Percentiles rank a stretch among this genome's conserved stretches.
Evolutionary conservation across 2,888 invertebrate species (phyloP).

Genomic region (Monochamus alternatus): DNA sequence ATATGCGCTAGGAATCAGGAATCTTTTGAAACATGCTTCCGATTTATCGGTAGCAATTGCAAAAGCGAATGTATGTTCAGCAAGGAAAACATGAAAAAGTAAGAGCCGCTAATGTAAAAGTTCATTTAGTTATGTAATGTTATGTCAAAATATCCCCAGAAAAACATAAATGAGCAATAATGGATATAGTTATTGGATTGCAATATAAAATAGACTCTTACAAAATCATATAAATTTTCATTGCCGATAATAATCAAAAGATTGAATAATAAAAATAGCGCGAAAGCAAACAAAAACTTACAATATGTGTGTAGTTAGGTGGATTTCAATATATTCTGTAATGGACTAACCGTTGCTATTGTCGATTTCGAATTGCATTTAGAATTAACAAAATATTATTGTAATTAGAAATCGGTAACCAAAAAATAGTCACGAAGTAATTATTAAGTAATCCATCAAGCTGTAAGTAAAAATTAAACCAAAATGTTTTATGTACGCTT

Average conservation of each 20-base stretch:
- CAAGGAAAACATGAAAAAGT: constrained; percentile 18
- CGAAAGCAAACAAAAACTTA: neutral
- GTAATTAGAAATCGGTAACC: too few species aligned
- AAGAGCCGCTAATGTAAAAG: constrained; percentile 3
- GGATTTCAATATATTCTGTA: neutral
- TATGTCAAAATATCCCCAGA: constrained; percentile 3
- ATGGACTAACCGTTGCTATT: neutral
- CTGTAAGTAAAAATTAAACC: too few species aligned
- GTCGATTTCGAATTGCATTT: neutral
- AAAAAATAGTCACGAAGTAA: too few species aligned
- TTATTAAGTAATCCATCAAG: too few species aligned
- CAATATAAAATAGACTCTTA: constrained; percentile 3
- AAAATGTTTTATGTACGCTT: too few species aligned
- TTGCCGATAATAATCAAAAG: neutral
- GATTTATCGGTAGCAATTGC: constrained; percentile 23
- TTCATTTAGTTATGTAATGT: neutral
- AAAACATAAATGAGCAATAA: constrained; percentile 10
- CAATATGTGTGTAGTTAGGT: neutral
- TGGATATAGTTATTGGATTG: neutral
- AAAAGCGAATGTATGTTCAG: constrained; percentile 11
- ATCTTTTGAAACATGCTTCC: constrained; percentile 13
- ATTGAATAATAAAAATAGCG: neutral
- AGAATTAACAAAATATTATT: neutral
- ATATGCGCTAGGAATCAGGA: neutral
- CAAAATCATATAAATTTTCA: neutral